Evolutionary conservation across 2,888 invertebrate genomes (phyloP).

Genomic region (Sinohyriopsis cumingii): DNA sequence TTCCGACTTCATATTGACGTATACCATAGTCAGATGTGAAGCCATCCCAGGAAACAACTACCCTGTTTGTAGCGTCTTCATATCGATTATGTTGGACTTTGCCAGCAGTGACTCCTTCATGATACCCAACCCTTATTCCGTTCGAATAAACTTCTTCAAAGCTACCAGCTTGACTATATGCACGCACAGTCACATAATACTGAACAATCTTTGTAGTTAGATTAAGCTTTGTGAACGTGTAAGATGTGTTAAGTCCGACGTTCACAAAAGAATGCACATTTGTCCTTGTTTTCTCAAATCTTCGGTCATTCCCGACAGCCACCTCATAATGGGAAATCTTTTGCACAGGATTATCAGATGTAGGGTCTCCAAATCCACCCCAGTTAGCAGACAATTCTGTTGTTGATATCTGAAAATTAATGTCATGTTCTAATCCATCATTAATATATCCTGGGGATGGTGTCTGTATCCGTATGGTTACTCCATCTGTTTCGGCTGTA

Average conservation of each 20-base stretch:
- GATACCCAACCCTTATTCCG: constrained; percentile 50
- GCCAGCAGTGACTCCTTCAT: constrained; percentile 35
- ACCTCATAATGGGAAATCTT: constrained; percentile 49
- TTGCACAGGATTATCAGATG: constrained; percentile 38
- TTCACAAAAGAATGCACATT: constrained; percentile 52
- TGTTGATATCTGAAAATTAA: constrained; percentile 43
- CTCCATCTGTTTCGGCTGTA: constrained; percentile 43
- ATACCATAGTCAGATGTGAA: constrained; percentile 46
- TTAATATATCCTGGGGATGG: constrained; percentile 46
- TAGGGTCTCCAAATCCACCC: constrained; percentile 47
- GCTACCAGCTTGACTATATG: constrained; percentile 50
- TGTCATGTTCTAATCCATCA: constrained; percentile 49
- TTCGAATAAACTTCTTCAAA: constrained; percentile 51
- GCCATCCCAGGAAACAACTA: constrained; percentile 40
- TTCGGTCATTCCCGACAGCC: constrained; percentile 54
- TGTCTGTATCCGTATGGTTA: constrained; percentile 50
- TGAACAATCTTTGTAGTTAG: constrained; percentile 43
- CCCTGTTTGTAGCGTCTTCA: constrained; percentile 25
- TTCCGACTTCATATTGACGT: constrained; percentile 32
- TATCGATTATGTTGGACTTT: constrained; percentile 17
- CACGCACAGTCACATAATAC: constrained; percentile 57
- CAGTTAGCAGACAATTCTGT: constrained; percentile 47
- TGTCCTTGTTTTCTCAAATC: constrained; percentile 44
- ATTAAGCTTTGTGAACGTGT: constrained; percentile 46
- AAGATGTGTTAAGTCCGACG: constrained; percentile 51